phyloP scores from a whole-genome alignment of 2,888 invertebrate genomes.

The Drosophila barbarae region DNA sequence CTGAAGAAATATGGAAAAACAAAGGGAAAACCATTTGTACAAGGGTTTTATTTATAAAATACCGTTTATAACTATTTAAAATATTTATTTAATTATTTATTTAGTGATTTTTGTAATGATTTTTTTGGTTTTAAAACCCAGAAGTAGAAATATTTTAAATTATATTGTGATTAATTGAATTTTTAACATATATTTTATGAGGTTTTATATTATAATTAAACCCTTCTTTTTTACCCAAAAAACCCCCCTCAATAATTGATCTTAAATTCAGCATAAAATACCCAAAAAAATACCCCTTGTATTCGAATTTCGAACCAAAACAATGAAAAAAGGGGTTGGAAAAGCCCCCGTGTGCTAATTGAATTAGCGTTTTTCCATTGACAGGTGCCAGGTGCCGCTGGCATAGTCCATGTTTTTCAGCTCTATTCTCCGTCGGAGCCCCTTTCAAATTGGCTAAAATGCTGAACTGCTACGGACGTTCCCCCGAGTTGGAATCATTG shows the following conservation, averaged over 20 bases:
- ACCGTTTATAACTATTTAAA: background rate
- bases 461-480: slow-evolving; percentile 65
- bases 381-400: slow-evolving; percentile 31
- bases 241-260: background rate
- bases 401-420: slow-evolving; percentile 16
- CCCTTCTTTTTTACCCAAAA: background rate
- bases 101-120: background rate
- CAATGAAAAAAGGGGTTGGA: slow-evolving; percentile 18
- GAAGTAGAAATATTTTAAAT: too few species aligned
- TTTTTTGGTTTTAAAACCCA: background rate
- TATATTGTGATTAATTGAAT: background rate
- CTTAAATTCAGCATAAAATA: background rate
- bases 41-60: background rate
- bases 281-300: background rate
- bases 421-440: slow-evolving; percentile 14
- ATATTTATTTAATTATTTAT: background rate
- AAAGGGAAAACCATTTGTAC: background rate
- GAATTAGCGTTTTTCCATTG: slow-evolving; percentile 59
- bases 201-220: too few species aligned
- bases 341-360: slow-evolving; percentile 57
- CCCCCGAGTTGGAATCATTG: slow-evolving; percentile 6
- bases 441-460: slow-evolving; percentile 52
- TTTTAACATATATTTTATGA: background rate
- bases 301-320: slow-evolving; percentile 17
- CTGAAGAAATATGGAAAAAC: slow-evolving; percentile 7